Base-by-base conservation (phyloP, 2,797 vertebrate species). In the Falco columbarius region DNA sequence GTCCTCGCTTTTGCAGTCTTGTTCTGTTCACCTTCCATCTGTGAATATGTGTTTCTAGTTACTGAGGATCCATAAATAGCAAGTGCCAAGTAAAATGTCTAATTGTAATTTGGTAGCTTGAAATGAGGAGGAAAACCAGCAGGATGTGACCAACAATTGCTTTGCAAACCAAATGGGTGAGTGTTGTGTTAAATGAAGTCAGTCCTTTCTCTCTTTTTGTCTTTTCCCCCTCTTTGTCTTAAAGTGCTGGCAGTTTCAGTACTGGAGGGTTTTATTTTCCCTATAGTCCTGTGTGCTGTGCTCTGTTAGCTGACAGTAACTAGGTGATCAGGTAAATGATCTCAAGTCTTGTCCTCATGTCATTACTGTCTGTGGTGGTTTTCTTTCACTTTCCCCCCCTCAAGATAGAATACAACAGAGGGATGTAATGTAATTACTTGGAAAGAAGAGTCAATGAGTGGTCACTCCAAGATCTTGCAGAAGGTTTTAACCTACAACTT, bases 341-440 rank as follows among this genome's bases (percentile, higher is more conserved):
- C 74, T 89, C 30, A 55, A 56, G 36, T 85, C 42, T n/a, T 71
- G 17, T 67, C 30, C 61, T 85, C 8, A 3, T 55, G 72, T 63
- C 58, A 51, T 92, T 83, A 58, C 61, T 26, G 15, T n/a, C 67
- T 76, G 42, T 65, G 55, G 38, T 67, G 56, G 1, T 81, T 91
- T 77, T 86, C 46, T 75, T 95, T 91, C 3, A 1, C 38, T 21
- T 85, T 67, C 26, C 15, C 6, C 30, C 38, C 44, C 67, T 89
- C 30, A 23, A 86, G 87, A 58, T 58, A 44, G 58, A 55, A 70
- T 70, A 62, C 7, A 14, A 76, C 3, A 3, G 81, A 89, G 44
- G 65, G 61, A 72, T 96, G 90, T 81, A 84, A 94, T 92, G 90
- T 73, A 96, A 89, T 97, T 93, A 62, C 42, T 62, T 66, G 27